A percentile compares a stretch with the other conserved stretches of the same genome.
phyloP scores from a whole-genome alignment of 2,113 vertebrate genomes.

The Xerus inauris region DNA sequence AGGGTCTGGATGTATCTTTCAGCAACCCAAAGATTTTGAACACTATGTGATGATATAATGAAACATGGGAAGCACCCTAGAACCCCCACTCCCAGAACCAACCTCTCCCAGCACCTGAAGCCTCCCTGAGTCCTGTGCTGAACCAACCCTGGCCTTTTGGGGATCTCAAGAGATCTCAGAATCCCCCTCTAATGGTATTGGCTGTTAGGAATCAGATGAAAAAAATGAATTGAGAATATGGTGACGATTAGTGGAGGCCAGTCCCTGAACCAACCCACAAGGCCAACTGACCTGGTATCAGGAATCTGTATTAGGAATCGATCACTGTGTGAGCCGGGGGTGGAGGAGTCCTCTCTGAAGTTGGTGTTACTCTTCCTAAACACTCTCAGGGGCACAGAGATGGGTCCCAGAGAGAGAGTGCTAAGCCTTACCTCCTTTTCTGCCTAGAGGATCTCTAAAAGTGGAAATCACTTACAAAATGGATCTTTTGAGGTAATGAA shows the following conservation, averaged over 20 bases:
- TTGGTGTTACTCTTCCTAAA: neutral
- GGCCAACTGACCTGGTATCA: neutral
- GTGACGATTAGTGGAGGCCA: neutral
- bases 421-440: neutral
- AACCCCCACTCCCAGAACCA: neutral
- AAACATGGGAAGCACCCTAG: neutral
- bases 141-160: neutral
- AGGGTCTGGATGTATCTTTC: neutral
- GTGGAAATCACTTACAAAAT: neutral
- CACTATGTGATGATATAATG: neutral
- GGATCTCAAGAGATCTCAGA: neutral
- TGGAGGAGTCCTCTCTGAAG: neutral
- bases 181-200: neutral
- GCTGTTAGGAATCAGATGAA: neutral
- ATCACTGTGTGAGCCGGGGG: neutral
- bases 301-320: neutral
- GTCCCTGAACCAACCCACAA: neutral
- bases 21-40: neutral
- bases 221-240: neutral
- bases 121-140: neutral
- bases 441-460: neutral
- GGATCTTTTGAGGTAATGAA: neutral
- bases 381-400: neutral
- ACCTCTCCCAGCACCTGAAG: neutral
- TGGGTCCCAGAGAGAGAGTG: rapidly evolving